A percentile compares a stretch with the other conserved stretches of the same genome.
Evolutionary conservation across 2,888 invertebrate genomes (phyloP).

Genomic region (Tryphoninae sp.): DNA sequence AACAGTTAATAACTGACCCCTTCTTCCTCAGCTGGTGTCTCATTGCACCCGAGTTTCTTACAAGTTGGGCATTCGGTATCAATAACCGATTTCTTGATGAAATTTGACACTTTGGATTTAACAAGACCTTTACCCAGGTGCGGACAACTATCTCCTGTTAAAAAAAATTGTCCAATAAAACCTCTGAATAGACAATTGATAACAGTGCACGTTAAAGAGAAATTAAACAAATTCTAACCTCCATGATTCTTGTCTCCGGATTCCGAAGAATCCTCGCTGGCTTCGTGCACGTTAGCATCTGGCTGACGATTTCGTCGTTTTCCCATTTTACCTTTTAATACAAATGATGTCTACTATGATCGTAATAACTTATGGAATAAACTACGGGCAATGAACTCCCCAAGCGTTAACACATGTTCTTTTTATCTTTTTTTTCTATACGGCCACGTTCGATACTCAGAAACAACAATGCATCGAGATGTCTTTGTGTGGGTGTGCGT

Average conservation of each 20-base stretch:
- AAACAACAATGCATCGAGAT: constrained; percentile 31
- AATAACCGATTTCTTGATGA: constrained; percentile 83
- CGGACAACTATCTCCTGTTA: constrained; percentile 82
- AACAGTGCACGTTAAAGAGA: background rate
- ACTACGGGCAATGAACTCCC: background rate
- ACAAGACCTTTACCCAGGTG: constrained; percentile 88
- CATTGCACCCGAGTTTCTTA: constrained; percentile 80
- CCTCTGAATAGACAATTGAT: background rate
- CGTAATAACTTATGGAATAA: background rate
- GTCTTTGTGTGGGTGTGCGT: constrained; percentile 4
- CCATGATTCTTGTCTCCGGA: constrained; percentile 85
- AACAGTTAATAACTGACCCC: constrained; percentile 67
- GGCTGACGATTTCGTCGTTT: constrained; percentile 88
- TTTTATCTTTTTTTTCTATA: background rate
- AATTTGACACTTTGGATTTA: constrained; percentile 84
- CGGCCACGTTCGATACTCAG: constrained; percentile 33
- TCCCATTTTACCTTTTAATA: constrained; percentile 83
- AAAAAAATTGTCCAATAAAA: background rate
- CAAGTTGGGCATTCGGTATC: constrained; percentile 84
- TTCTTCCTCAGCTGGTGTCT: constrained; percentile 82
- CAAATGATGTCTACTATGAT: background rate
- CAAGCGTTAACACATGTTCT: constrained; percentile 50
- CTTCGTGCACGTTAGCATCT: constrained; percentile 85
- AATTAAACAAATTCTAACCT: constrained; percentile 68
- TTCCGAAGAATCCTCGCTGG: constrained; percentile 86